Conservation (phyloP, 2,113 vertebrate species). For the Pristiophorus japonicus region DNA sequence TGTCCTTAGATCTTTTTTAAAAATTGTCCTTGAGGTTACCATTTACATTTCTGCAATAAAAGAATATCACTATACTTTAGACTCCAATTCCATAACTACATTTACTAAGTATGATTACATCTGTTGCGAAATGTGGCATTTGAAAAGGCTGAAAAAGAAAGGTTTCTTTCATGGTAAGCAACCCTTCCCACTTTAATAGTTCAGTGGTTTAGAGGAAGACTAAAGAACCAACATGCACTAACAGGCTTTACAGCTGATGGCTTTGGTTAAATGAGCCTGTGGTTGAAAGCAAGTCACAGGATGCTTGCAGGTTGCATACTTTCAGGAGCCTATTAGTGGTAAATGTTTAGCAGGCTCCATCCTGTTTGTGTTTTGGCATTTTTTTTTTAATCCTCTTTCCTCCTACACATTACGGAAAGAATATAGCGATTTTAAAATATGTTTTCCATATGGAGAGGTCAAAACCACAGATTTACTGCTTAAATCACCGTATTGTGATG, state of each 20-base stretch:
- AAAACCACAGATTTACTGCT: neutral
- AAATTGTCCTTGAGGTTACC: slow-evolving; percentile 5
- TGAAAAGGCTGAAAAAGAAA: slow-evolving; percentile 6
- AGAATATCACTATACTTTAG: neutral
- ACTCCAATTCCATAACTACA: neutral
- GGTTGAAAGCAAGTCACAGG: slow-evolving; percentile 11
- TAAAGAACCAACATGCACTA: slow-evolving; percentile 28
- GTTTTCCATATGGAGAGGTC: neutral
- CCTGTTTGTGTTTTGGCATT: slow-evolving; percentile 11
- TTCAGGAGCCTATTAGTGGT: neutral
- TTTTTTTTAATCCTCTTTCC: neutral
- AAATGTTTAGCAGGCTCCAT: slow-evolving; percentile 18
- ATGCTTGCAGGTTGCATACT: slow-evolving; percentile 13
- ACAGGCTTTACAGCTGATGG: slow-evolving; percentile 34
- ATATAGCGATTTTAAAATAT: neutral
- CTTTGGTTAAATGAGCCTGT: neutral
- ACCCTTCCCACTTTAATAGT: slow-evolving; percentile 33
- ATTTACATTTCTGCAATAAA: neutral
- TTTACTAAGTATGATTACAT: neutral
- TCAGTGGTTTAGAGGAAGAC: neutral
- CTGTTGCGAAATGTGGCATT: slow-evolving; percentile 20
- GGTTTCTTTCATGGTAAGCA: neutral
- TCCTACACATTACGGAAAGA: neutral
- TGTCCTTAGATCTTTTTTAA: neutral
- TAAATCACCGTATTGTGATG: neutral